Evolutionary conservation across 2,113 vertebrate genomes (phyloP), one percentile per base, ranked within the genome.

Genomic region (Hirundichthys speculiger): DNA sequence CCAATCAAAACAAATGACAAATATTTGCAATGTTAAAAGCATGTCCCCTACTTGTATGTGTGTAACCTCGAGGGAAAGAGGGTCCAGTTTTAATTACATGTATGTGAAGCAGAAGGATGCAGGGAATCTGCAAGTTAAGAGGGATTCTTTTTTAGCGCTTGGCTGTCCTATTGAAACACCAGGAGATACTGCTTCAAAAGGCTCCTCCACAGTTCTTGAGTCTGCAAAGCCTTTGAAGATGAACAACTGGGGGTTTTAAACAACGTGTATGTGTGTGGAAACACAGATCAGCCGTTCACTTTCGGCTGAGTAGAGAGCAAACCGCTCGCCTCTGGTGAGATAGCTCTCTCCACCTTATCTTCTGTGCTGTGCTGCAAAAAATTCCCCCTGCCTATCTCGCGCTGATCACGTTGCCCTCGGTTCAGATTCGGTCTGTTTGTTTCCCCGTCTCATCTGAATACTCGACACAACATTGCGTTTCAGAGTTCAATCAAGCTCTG

Each of bases 11-110:
- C 51, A 74, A 57, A 75, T 64, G 69, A 69, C 39, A 67, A 54
- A 83, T 55, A 59, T 69, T 40, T 74, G 20, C 40, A 59, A 56
- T 71, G 51, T 80, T 76, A 62, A 83, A 75, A 69, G 56, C 16
- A 62, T 80, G 55, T 60, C 24, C 18, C 5, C 24, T 13, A 30
- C 53, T 55, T 47, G 55, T 56, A 50, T 42, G 42, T 40, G 64
- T 3, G 22, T 24, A 48, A 69, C 56, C 57, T 62, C 53, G 30
- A 19, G 18, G 41, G 79, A 27, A 24, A 67, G 70, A 56, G 15
- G 16, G 64, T 40, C 53, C 39, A 30, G 64, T 80, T 86, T 91
- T 88, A 90, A 88, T 91, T 75, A 88, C 86, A 86, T 67, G 83
- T 81, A 77, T 79, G 52, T 74, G 63, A 85, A 81, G 62, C 69